Conservation (phyloP, 2,113 vertebrate genomes). For the Sardina pilchardus region DNA sequence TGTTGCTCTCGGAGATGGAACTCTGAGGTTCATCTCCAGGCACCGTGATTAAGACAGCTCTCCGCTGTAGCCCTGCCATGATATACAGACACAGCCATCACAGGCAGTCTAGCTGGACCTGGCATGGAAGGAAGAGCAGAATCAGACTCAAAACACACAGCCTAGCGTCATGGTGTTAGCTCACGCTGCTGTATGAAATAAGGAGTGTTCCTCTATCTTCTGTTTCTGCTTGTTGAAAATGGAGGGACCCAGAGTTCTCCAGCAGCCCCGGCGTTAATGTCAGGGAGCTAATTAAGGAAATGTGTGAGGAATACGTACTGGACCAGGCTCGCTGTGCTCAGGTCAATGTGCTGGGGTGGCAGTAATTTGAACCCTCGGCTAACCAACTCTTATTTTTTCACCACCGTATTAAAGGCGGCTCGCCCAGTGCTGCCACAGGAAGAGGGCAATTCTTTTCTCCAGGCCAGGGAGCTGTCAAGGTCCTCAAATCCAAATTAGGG, state of each 20-base stretch:
- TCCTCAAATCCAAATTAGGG: slow-evolving; percentile 68
- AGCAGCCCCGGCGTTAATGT: slow-evolving; percentile 25
- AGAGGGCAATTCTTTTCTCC: slow-evolving; percentile 54
- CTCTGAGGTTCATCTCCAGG: background rate
- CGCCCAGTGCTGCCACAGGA: slow-evolving; percentile 48
- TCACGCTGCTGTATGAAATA: background rate
- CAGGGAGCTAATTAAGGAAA: slow-evolving; percentile 47
- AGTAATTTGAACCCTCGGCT: slow-evolving; percentile 61
- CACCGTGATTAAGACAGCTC: background rate
- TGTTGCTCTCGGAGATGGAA: background rate
- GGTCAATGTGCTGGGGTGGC: slow-evolving; percentile 53
- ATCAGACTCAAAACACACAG: background rate
- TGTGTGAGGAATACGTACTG: slow-evolving; percentile 35
- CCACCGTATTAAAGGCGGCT: slow-evolving; percentile 59
- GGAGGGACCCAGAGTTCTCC: background rate
- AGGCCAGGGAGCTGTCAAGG: slow-evolving; percentile 64
- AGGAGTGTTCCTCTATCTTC: background rate
- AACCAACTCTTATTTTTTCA: slow-evolving; percentile 62
- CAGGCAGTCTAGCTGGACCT: background rate
- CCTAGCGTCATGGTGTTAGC: background rate
- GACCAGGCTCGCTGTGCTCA: slow-evolving; percentile 50
- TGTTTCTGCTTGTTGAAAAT: background rate
- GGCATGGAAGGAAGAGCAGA: background rate
- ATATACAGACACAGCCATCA: background rate
- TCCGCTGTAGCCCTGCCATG: background rate